phyloP scores from a whole-genome alignment of 2,888 invertebrate species.

The Lasioglossum villosulum region DNA sequence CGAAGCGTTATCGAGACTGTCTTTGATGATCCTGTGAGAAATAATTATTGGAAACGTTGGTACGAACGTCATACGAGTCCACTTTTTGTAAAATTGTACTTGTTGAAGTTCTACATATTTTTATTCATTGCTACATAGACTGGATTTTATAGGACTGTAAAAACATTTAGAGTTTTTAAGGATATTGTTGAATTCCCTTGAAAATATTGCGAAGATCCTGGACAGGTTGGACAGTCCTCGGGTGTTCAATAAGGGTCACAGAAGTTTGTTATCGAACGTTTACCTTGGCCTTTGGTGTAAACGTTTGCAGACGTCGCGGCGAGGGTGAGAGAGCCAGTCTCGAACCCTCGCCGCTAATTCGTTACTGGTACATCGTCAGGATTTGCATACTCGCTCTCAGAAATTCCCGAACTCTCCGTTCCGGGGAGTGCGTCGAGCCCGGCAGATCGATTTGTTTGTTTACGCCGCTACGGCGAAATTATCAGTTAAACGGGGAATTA shows the following conservation, averaged over 20 bases:
- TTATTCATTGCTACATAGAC: background rate
- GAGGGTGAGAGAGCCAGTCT: slow-evolving; percentile 24
- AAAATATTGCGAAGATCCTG: background rate
- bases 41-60: background rate
- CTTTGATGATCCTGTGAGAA: background rate
- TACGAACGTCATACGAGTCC: background rate
- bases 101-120: background rate
- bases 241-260: background rate
- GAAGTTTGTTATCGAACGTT: slow-evolving; percentile 53
- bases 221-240: background rate
- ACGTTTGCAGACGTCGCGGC: slow-evolving; percentile 52
- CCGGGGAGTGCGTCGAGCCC: slow-evolving; percentile 18
- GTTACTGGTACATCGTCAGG: slow-evolving; percentile 46
- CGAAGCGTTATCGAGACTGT: background rate
- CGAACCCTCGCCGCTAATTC: slow-evolving; percentile 42
- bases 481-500: background rate
- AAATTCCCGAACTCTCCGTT: slow-evolving; percentile 27
- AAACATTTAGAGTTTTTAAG: no score
- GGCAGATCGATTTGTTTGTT: slow-evolving; percentile 56
- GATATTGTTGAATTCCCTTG: no score
- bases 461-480: slow-evolving; percentile 3
- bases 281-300: slow-evolving; percentile 51
- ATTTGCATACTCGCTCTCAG: slow-evolving; percentile 59
- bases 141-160: no score
- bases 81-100: background rate